Conservation (phyloP, 2,113 vertebrate genomes). For the Nanorana parkeri region DNA sequence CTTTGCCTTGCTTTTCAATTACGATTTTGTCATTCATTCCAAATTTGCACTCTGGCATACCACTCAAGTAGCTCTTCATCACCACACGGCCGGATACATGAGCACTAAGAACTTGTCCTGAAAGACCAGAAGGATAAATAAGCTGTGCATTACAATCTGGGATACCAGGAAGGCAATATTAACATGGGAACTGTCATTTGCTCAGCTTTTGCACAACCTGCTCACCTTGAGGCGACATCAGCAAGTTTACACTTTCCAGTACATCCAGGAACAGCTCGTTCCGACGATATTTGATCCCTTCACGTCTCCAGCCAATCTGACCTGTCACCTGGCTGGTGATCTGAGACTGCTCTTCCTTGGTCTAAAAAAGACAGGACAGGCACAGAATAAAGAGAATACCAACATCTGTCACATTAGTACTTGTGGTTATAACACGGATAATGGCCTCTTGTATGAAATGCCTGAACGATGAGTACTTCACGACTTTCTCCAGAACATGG, state of each 20-base stretch:
- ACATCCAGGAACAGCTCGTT: conserved; percentile 98
- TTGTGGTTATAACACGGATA: too few species aligned
- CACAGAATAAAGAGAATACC: too few species aligned
- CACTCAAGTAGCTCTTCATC: conserved; percentile 99
- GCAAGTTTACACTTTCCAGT: conserved; percentile 96
- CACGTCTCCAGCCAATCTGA: conserved; percentile 98
- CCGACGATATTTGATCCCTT: conserved; percentile 98
- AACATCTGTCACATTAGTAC: too few species aligned
- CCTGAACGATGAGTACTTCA: too few species aligned
- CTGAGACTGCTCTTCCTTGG: conserved; percentile 98
- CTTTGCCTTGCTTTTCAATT: conserved; percentile 98
- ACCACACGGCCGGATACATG: conserved; percentile 97
- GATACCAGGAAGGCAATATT: neutral
- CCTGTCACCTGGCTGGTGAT: conserved; percentile 99
- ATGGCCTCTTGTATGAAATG: too few species aligned
- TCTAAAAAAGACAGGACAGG: conserved; percentile 72
- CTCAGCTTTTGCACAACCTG: neutral
- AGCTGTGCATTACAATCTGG: neutral
- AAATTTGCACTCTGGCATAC: conserved; percentile 99
- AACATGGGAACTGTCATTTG: neutral
- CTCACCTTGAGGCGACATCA: conserved; percentile 97
- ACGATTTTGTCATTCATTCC: conserved; percentile 99
- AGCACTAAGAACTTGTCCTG: conserved; percentile 96
- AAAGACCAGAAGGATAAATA: conserved; percentile 42
- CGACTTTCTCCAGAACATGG: too few species aligned